Conservation (phyloP, 1,140 invertebrate genomes). For the Rhopalosiphum maidis region DNA sequence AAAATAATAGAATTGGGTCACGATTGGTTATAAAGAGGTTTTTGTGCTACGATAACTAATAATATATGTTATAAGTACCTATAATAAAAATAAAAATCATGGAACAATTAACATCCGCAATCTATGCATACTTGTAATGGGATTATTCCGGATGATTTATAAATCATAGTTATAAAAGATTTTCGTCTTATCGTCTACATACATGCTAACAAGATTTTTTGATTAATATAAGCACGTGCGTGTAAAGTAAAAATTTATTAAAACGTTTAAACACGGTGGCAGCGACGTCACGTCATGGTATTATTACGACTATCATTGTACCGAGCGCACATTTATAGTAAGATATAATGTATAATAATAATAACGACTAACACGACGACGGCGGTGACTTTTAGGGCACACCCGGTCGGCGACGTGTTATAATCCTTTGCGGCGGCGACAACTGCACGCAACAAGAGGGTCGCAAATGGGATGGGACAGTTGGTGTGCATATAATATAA, state of each 20-base stretch:
- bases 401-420: neutral
- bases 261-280: neutral
- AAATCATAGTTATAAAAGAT: neutral
- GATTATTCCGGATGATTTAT: neutral
- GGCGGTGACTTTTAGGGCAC: neutral
- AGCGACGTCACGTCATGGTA: neutral
- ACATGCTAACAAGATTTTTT: neutral
- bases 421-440: slow-evolving; percentile 28
- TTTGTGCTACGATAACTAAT: neutral
- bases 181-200: neutral
- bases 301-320: neutral
- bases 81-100: neutral
- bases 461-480: neutral
- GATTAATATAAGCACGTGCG: neutral
- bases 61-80: neutral
- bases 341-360: neutral
- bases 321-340: neutral
- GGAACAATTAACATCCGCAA: neutral
- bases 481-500: neutral
- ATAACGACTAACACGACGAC: neutral
- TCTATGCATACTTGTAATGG: neutral
- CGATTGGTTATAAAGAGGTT: neutral
- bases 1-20: neutral
- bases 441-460: slow-evolving; percentile 26
- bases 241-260: neutral